Evolutionary conservation across 2,113 vertebrate genomes (phyloP), one percentile per base, ranked within the genome.

Genomic region (Thamnaconus septentrionalis): DNA sequence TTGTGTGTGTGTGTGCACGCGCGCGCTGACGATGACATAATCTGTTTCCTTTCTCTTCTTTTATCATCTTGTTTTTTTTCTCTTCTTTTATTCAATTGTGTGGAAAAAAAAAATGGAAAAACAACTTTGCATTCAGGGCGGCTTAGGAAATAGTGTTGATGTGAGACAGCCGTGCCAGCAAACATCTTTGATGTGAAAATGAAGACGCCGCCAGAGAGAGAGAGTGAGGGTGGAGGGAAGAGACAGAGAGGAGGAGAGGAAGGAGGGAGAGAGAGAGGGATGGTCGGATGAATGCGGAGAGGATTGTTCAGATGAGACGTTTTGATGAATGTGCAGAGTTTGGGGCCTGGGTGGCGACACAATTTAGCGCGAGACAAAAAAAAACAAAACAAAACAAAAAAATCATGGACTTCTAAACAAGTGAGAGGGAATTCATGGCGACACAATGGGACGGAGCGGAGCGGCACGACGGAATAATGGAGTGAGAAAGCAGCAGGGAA

Each of bases 311-410:
- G 76, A 73, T 49, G 76, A 73, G 79, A 80, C 76, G 73, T 84
- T 69, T 82, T 82, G 81, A 82, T 82, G 75, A 86, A 84, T 82
- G 79, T 59, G 79, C 65, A 60, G 61, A 70, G 74, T 71, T 80
- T 84, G 66, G 74, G 69, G 81, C 81, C 77, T 31, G 18, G 66
- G 56, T 79, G 75, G 80, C 62, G 73, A 56, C 53, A 78, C 67
- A 70, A 73, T 71, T 63, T 71, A 72, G 59, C 68, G 73, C 79
- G 3, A 5, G 5, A 49, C n/a, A 11, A 10, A 10, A 11, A 49
- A 10, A 31, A 31, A 31, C 18, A 31, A 31, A 31, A 31, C 18
- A 31, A 31, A 31, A 31, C 18, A 31, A 31, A 64, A 75, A 65
- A 79, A 79, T 71, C 73, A 81, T 77, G 71, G 71, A 77, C 69